Percentiles rank a stretch among this genome's conserved stretches.
These are phyloP conservation scores for Isoperla grammatica DNA, from an alignment of 2,888 invertebrate species.

Conservation along the genomic window DNA sequence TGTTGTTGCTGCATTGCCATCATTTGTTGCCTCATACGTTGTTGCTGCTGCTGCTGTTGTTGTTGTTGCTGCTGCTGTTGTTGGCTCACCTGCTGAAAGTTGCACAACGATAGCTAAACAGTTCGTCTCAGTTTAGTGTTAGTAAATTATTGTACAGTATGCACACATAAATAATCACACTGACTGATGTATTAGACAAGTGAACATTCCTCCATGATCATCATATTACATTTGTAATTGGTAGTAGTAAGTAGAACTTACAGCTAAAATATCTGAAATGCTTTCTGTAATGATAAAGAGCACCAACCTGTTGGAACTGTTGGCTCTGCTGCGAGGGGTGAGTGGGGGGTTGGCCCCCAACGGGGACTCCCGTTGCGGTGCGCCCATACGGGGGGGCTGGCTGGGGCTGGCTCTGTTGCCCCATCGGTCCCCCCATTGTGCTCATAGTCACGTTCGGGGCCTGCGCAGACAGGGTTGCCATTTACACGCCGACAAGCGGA, in stretches of 20 bases:
- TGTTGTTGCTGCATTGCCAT: constrained; percentile 63
- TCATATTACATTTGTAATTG: no score
- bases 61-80: constrained; percentile 4
- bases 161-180: no score
- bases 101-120: no score
- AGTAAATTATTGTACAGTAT: no score
- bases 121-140: no score
- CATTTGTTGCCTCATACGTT: constrained; percentile 65
- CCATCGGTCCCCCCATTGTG: constrained; percentile 55
- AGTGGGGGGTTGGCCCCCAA: constrained; percentile 33
- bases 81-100: neutral
- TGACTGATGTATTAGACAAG: no score
- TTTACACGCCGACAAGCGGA: no score
- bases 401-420: constrained; percentile 45
- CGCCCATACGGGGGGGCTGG: constrained; percentile 77
- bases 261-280: no score
- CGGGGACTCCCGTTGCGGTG: constrained; percentile 35
- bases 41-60: constrained; percentile 40
- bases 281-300: no score
- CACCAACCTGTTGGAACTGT: constrained; percentile 58
- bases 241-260: no score
- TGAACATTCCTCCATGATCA: no score
- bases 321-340: constrained; percentile 44
- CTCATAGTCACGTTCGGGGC: constrained; percentile 86
- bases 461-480: constrained; percentile 46